Evolutionary conservation across 2,888 invertebrate genomes (phyloP).

Genomic region (Eupithecia subfuscata): DNA sequence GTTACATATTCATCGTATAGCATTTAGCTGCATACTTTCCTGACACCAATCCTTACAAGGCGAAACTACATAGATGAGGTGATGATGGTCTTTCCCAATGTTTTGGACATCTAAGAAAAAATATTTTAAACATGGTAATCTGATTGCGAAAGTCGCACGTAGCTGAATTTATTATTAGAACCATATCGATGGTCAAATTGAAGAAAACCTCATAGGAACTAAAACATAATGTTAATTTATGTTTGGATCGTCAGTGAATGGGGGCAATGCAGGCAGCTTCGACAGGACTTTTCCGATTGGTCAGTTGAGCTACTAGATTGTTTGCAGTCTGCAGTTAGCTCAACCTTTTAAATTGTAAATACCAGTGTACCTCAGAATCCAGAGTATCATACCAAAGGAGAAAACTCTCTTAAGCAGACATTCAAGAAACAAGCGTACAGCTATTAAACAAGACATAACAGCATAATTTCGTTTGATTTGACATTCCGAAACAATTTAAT

Average conservation of each 20-base stretch:
- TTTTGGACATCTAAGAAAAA: constrained; percentile 29
- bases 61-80: constrained; percentile 25
- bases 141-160: not conserved
- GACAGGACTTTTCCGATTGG: not conserved
- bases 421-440: constrained; percentile 71
- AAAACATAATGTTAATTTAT: not conserved
- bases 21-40: constrained; percentile 32
- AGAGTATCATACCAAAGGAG: constrained; percentile 55
- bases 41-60: constrained; percentile 30
- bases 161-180: not conserved
- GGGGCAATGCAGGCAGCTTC: not conserved
- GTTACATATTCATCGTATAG: not conserved
- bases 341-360: not conserved
- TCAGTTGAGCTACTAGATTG: not conserved
- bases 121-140: not conserved
- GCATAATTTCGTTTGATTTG: constrained; percentile 84
- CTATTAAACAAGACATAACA: constrained; percentile 82
- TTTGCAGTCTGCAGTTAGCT: not conserved
- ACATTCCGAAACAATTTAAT: constrained; percentile 84
- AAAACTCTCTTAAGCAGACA: constrained; percentile 68
- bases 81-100: constrained; percentile 25
- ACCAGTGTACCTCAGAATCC: constrained; percentile 44
- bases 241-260: not conserved
- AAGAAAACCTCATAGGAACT: not conserved
- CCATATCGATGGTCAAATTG: not conserved